A percentile compares a stretch with the other conserved stretches of the same genome.
Evolutionary conservation across 1,140 invertebrate genomes (phyloP).

Genomic region (roundworm (Caenorhabditis elegans)): DNA sequence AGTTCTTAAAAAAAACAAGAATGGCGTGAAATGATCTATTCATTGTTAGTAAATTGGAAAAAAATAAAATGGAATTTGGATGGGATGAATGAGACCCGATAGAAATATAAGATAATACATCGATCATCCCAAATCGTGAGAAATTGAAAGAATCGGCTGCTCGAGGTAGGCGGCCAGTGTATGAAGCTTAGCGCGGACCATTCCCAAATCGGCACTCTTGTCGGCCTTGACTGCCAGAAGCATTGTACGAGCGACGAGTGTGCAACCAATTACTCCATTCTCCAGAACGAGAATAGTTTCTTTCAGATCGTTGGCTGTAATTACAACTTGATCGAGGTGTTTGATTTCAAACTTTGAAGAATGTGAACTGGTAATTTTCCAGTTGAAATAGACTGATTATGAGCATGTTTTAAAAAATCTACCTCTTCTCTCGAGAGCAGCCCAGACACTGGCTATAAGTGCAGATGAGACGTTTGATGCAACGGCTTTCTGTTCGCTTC

Average conservation of each 20-base stretch:
- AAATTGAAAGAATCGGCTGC: constrained; percentile 7
- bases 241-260: constrained; percentile 23
- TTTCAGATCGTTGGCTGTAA: constrained; percentile 23
- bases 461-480: constrained; percentile 38
- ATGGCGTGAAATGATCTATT: too few relatives aligned
- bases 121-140: neutral
- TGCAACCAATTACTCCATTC: constrained; percentile 24
- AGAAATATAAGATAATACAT: neutral
- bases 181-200: constrained; percentile 30
- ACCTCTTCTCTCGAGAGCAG: constrained; percentile 53
- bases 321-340: neutral
- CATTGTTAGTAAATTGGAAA: too few relatives aligned
- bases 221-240: constrained; percentile 28
- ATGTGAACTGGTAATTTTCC: too few relatives aligned
- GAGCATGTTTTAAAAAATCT: neutral
- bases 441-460: constrained; percentile 47
- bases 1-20: too few relatives aligned
- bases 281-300: constrained; percentile 30
- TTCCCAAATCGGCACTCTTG: constrained; percentile 27
- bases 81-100: neutral
- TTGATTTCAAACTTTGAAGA: neutral
- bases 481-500: neutral
- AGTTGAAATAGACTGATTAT: too few relatives aligned
- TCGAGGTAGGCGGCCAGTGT: constrained; percentile 29
- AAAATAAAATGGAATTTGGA: neutral